Percentiles rank a stretch among this genome's conserved stretches.
phyloP scores from a whole-genome alignment of 1,140 invertebrate species.

The Drosophila insularis region DNA sequence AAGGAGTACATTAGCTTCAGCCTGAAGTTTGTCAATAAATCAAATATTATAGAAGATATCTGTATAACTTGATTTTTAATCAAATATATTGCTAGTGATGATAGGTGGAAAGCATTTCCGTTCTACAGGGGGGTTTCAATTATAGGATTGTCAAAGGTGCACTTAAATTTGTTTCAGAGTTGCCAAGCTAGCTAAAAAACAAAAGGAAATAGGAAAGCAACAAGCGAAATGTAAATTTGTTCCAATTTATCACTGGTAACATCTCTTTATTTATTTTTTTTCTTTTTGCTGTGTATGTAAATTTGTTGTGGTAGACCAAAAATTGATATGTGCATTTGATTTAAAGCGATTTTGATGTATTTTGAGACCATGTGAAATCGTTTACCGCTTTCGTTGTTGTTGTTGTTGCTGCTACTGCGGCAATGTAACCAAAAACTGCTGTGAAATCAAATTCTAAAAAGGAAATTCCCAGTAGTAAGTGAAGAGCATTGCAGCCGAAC shows the following conservation, averaged over 20 bases:
- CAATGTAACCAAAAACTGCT: constrained; percentile 23
- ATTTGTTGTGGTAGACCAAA: not conserved
- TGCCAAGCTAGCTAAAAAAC: not conserved
- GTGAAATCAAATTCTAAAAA: constrained; percentile 53
- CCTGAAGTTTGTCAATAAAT: not conserved
- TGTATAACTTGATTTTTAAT: too few relatives aligned
- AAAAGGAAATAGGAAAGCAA: too few relatives aligned
- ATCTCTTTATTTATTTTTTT: not conserved
- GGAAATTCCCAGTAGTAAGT: constrained; percentile 65
- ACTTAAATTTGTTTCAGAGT: not conserved
- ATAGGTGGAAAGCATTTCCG: too few relatives aligned
- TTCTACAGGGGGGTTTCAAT: too few relatives aligned
- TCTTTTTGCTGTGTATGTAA: not conserved
- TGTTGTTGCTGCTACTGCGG: not conserved
- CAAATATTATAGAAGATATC: too few relatives aligned
- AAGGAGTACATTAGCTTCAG: not conserved
- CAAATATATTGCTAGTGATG: too few relatives aligned
- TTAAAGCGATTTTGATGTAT: not conserved
- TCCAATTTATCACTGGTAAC: not conserved
- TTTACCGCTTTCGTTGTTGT: not conserved
- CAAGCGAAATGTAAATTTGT: not conserved
- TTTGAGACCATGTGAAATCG: not conserved
- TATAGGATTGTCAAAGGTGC: not conserved
- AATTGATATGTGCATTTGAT: constrained; percentile 6
- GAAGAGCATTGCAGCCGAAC: constrained; percentile 50